Base-by-base conservation (phyloP, 2,888 invertebrate genomes). In the Dione juno region DNA sequence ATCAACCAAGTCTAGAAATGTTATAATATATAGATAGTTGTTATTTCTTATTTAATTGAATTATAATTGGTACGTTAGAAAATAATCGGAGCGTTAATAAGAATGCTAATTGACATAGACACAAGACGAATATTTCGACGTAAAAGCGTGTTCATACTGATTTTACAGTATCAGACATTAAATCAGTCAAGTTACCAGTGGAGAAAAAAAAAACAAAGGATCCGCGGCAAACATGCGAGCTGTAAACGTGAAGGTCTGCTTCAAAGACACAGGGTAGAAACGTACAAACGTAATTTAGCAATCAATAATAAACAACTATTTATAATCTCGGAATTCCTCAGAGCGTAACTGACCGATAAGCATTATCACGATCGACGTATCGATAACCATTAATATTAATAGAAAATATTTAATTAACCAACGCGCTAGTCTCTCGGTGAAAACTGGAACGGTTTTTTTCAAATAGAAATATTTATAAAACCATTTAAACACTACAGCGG, bases 91-190 rank as follows among this genome's bases (percentile, higher is more conserved):
- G 78, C 80, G 78, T 77, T 79, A 79, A 81, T 76, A 78, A 78
- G 78, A 86, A 84, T 86, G 81, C 81, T 84, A 84, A 86, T 84
- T 80, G 79, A 77, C 77, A 66, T 71, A 74, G 71, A 72, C 67
- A 76, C 67, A 73, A 76, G 76, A 80, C 79, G 80, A 76, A 73
- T 48, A 74, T 78, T 79, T 77, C 72, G 70, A 35, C 41, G 52
- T 52, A 14, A 67, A 43, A 45, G 45, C 74, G 74, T 57, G 66
- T 59, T 72, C 58, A 58, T 48, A 67, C 37, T 66, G 72, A 75
- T 57, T 71, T 57, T 66, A 50, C 11, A 52, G 70, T 37, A 64
- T 54, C 16, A 57, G 1, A 37, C 37, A 16, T 57, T 40, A 37
- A 6, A 57, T 1, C 0, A 7, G n/a, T n/a, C n/a, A 40, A 54